Conservation (phyloP, 2,113 vertebrate species). For the Pseudopodoces humilis region DNA sequence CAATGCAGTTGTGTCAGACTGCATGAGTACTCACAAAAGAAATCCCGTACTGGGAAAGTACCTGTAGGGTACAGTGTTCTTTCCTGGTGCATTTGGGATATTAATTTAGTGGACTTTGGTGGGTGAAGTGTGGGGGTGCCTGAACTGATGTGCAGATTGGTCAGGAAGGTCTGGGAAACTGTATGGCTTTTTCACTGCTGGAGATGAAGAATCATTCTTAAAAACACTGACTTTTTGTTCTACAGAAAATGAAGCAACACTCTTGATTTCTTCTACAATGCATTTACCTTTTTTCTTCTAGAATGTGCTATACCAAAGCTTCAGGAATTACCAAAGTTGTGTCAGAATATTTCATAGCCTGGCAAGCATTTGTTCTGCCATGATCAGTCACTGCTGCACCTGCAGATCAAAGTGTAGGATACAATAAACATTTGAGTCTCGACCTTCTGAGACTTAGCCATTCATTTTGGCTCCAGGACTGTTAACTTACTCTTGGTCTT, state of each 20-base stretch:
- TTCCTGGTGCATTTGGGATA: background rate
- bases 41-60: background rate
- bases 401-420: background rate
- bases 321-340: background rate
- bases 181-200: background rate
- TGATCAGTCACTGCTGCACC: background rate
- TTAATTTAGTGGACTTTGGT: background rate
- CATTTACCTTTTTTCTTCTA: background rate
- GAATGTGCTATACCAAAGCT: background rate
- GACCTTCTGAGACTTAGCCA: background rate
- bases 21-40: background rate
- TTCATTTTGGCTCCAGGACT: background rate
- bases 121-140: background rate
- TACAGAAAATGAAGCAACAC: background rate
- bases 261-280: background rate
- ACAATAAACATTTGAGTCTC: background rate
- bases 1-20: background rate
- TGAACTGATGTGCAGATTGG: background rate
- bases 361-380: background rate
- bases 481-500: slow-evolving; percentile 5
- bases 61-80: background rate
- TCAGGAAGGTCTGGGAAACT: background rate
- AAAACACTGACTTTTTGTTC: background rate
- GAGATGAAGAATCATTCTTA: background rate
- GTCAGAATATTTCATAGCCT: background rate